Evolutionary conservation across 2,113 vertebrate species (phyloP), one percentile per base, ranked within the genome.

Genomic region (Pelobates fuscus): DNA sequence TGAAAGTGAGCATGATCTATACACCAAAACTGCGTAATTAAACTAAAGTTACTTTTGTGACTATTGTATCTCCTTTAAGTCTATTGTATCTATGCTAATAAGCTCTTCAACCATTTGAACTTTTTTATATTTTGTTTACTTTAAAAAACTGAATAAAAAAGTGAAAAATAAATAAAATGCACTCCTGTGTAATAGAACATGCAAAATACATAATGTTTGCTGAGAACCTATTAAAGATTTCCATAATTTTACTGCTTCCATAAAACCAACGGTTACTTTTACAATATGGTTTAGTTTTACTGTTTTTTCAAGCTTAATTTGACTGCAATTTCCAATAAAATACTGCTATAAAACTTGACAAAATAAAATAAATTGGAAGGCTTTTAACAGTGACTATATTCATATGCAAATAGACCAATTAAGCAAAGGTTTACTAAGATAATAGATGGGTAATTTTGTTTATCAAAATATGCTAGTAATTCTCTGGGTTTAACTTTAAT

Each of bases 331-430:
- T 10, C 2, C 12, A 17, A 49, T 49, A 17, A 49, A 17, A 14
- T 49, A 11, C 12, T 5, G 32, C 14, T 27, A 32, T 57, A 54
- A 67, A 68, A 26, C 18, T 24, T 18, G 32, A 30, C 24, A 41
- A n/a, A 27, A 24, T 12, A 37, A 70, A 20, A n/a, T 20, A 25
- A 41, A 27, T 26, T 30, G 2, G 12, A 1, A 27, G 27, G 1
- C 30, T 41, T 25, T 43, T 10, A 24, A 18, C 30, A 65, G 63
- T 25, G 32, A 44, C 1, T 24, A 4, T 6, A 30, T 52, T 68
- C 37, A 8, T 70, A 24, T 58, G 54, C 32, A 70, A 58, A 70
- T 57, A 18, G 2, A n/a, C 20, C 23, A 59, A 70, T 70, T 58
- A 59, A 59, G 29, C 21, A 17, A 25, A 59, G 21, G 54, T 55